phyloP scores from a whole-genome alignment of 2,888 invertebrate genomes.

The Polia nebulosa region DNA sequence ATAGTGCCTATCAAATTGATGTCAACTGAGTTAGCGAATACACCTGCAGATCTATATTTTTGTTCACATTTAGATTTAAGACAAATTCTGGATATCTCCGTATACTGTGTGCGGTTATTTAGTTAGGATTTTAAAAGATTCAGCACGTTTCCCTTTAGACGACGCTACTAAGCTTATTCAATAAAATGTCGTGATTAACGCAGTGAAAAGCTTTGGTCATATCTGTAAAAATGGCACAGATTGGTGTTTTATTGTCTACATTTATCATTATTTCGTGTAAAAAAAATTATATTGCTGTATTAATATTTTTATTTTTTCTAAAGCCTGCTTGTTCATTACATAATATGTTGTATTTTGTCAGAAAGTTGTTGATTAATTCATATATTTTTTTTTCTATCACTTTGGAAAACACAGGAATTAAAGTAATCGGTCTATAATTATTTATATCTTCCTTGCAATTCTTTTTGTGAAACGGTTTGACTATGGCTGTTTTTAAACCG shows the following conservation, averaged over 20 bases:
- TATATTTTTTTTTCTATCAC: constrained; percentile 2
- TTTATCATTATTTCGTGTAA: not conserved
- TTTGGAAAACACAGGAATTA: constrained; percentile 7
- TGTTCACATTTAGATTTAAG: not conserved
- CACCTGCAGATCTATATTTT: not conserved
- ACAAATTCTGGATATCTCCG: not conserved
- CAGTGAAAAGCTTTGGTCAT: no score
- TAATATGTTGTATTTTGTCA: not conserved
- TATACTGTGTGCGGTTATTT: not conserved
- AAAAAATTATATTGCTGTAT: not conserved
- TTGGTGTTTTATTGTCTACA: not conserved
- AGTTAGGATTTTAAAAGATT: no score
- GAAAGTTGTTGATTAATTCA: not conserved
- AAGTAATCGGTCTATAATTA: constrained; percentile 19
- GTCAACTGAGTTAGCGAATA: no score
- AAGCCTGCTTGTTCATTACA: not conserved
- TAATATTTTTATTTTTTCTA: not conserved
- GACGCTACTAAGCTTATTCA: no score
- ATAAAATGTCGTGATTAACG: no score
- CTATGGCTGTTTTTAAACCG: constrained; percentile 1
- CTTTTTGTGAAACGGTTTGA: constrained; percentile 4
- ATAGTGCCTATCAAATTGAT: no score
- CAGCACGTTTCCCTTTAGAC: no score
- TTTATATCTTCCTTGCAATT: not conserved
- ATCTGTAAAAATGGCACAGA: not conserved